A percentile compares a stretch with the other conserved stretches of the same genome.
Conservation (phyloP, 2,888 invertebrate species). For the Conistra vaccinii region DNA sequence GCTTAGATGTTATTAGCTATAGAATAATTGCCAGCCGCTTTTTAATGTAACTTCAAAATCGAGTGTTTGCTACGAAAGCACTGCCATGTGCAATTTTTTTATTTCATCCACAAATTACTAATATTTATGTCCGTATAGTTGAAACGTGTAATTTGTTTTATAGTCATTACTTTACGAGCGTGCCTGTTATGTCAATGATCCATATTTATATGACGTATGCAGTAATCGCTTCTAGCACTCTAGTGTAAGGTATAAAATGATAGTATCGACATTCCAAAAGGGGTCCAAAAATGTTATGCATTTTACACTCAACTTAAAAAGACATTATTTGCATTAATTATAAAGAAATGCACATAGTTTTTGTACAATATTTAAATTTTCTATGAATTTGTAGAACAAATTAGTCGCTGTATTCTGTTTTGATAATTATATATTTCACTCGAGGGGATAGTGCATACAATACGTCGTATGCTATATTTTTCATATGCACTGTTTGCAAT, state of each 20-base stretch:
- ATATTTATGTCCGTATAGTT: constrained; percentile 80
- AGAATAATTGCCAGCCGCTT: constrained; percentile 90
- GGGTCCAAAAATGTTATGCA: constrained; percentile 84
- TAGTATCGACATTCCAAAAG: constrained; percentile 86
- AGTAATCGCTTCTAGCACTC: constrained; percentile 77
- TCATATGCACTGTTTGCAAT: constrained; percentile 84
- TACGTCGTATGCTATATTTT: constrained; percentile 64
- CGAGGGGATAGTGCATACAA: constrained; percentile 67
- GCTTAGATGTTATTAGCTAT: constrained; percentile 86
- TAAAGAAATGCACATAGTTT: constrained; percentile 67
- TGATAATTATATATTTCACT: constrained; percentile 64
- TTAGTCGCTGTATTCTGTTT: constrained; percentile 65
- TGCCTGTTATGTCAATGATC: constrained; percentile 77
- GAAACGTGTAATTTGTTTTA: constrained; percentile 82
- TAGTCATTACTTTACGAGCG: constrained; percentile 85
- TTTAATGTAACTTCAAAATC: constrained; percentile 83
- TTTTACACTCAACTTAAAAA: constrained; percentile 74
- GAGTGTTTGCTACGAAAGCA: constrained; percentile 88
- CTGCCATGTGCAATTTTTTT: constrained; percentile 89
- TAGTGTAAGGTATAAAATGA: constrained; percentile 74
- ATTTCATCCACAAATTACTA: constrained; percentile 81
- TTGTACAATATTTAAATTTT: constrained; percentile 68
- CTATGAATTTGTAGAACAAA: constrained; percentile 70
- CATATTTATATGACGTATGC: constrained; percentile 79
- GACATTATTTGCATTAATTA: constrained; percentile 71